These are phyloP conservation scores for Philereme vetulata DNA, from an alignment of 2,888 invertebrate species.

Conservation along the genomic window DNA sequence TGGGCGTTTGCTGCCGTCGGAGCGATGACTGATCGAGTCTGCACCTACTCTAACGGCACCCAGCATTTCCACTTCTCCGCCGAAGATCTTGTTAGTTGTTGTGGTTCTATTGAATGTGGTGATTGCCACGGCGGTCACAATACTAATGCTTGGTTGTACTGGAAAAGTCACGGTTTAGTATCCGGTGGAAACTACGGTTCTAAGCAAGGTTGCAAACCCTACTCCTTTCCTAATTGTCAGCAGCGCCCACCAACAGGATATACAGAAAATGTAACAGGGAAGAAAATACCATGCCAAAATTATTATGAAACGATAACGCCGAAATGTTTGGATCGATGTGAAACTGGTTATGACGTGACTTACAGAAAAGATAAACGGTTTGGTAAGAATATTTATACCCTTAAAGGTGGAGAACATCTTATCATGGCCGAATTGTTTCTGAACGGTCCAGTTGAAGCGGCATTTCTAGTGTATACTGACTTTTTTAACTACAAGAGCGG, in stretches of 20 bases:
- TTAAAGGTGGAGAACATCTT: conserved; percentile 4
- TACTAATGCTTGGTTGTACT: conserved; percentile 10
- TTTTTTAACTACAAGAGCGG: conserved; percentile 10
- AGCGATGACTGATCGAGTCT: conserved; percentile 89
- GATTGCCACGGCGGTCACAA: conserved; percentile 15
- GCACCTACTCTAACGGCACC: conserved; percentile 90
- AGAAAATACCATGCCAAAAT: not conserved
- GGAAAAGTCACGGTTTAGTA: conserved; percentile 17
- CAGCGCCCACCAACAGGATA: not conserved
- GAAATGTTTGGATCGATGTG: conserved; percentile 4
- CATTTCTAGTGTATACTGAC: not conserved
- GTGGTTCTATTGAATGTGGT: conserved; percentile 4
- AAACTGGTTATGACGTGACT: no score
- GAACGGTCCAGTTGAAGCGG: conserved; percentile 3
- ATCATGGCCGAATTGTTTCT: not conserved
- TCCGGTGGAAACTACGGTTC: conserved; percentile 26
- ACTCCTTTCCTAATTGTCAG: conserved; percentile 1
- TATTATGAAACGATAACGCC: conserved; percentile 3
- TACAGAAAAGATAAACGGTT: not conserved
- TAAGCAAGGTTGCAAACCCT: conserved; percentile 18
- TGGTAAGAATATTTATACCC: not conserved
- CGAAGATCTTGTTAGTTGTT: conserved; percentile 92
- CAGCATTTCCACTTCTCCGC: conserved; percentile 90
- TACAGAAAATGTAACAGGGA: not conserved
- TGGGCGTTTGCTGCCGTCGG: conserved; percentile 95